A percentile compares a stretch with the other conserved stretches of the same genome.
These are phyloP conservation scores for Orthonychiurus folsomi DNA, from an alignment of 2,888 invertebrate species.

Conservation along the genomic window DNA sequence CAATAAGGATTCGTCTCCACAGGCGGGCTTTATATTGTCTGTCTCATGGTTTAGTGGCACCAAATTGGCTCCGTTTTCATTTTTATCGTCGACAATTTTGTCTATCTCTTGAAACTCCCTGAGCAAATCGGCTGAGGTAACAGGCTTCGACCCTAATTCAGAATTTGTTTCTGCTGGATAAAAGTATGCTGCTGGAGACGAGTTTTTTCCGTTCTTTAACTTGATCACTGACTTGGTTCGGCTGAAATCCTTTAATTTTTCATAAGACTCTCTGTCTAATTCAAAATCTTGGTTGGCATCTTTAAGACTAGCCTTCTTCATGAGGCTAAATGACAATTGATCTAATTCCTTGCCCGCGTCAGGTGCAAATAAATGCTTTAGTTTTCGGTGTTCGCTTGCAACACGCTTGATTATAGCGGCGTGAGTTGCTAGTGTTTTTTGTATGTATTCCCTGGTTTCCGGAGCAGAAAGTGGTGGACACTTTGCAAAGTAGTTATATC, in stretches of 20 bases:
- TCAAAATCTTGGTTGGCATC: neutral
- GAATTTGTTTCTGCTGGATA: neutral
- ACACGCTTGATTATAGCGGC: neutral
- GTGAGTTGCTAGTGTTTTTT: slow-evolving; percentile 5
- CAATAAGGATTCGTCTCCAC: too few species aligned
- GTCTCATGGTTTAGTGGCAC: too few species aligned
- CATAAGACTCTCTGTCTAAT: neutral
- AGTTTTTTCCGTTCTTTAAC: neutral
- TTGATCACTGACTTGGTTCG: neutral
- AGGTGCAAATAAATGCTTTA: neutral
- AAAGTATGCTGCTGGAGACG: neutral
- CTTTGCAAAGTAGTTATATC: slow-evolving; percentile 5
- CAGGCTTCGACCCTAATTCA: too few species aligned
- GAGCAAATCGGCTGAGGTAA: neutral
- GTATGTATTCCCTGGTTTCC: neutral
- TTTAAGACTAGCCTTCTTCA: neutral
- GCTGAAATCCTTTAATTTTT: neutral
- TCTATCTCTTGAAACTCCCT: too few species aligned
- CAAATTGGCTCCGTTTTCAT: too few species aligned
- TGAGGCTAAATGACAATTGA: too few species aligned
- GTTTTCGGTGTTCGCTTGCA: neutral
- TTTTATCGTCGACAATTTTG: too few species aligned
- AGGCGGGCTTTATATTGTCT: too few species aligned
- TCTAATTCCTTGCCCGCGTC: too few species aligned
- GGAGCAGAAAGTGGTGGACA: neutral